Percentiles rank a stretch among this genome's conserved stretches.
phyloP scores from a whole-genome alignment of 1,140 invertebrate species.

The Penaeus indicus region DNA sequence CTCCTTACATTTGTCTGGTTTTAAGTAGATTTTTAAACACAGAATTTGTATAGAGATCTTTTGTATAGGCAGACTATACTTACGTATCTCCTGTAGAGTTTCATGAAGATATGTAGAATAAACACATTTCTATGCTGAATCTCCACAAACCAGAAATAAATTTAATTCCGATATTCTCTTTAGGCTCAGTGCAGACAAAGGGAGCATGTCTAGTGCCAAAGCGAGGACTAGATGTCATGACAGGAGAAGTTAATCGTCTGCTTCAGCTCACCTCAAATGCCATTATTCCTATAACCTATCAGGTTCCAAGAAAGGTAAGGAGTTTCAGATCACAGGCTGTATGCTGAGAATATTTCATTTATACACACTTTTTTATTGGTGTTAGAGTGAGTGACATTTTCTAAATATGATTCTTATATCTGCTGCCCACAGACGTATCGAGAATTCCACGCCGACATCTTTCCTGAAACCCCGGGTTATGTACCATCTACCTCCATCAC shows the following conservation, averaged over 20 bases:
- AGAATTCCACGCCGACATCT: conserved; percentile 93
- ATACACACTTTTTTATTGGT: background rate
- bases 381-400: background rate
- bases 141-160: no score
- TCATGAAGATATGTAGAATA: no score
- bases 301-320: conserved; percentile 85
- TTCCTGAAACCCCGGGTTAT: conserved; percentile 86
- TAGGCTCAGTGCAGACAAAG: conserved; percentile 80
- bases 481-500: conserved; percentile 81
- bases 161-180: background rate
- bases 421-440: conserved; percentile 81
- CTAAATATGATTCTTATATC: conserved; percentile 22
- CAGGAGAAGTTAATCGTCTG: conserved; percentile 92
- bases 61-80: no score
- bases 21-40: background rate
- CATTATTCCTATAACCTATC: conserved; percentile 92
- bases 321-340: conserved; percentile 4
- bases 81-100: no score
- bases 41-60: background rate
- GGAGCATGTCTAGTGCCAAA: conserved; percentile 93
- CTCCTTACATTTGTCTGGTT: conserved; percentile 37
- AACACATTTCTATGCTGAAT: no score
- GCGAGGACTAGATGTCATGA: conserved; percentile 91
- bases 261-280: conserved; percentile 86
- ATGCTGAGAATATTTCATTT: background rate